Base-by-base conservation (phyloP, 2,888 invertebrate genomes). In the Tetranychus piercei region DNA sequence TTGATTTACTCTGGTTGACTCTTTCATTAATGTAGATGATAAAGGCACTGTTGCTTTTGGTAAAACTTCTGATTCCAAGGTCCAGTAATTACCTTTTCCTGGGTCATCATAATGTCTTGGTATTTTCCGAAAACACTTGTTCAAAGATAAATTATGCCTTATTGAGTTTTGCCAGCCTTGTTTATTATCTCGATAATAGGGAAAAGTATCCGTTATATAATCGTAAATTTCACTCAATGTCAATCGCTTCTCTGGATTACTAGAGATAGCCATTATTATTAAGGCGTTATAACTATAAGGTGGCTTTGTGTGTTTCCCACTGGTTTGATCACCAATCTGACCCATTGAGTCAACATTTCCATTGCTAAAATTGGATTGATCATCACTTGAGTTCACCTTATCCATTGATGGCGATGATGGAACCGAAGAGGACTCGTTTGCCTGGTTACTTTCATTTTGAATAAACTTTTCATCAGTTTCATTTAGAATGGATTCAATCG, bases 111-210 rank as follows among this genome's bases (percentile, higher is more conserved):
- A 73, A 73, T 67, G 66, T 34, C 73, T 23, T 8, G 73, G 67
- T 15, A 67, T 34, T 69, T 73, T 73, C 43, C 22, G 11, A n/a
- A 73, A 73, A 69, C 73, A 73, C 20, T 73, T 73, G 44, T 73
- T 73, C 43, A 73, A 22, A 22, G 23, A 23, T 44, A 73, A 73
- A 69, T 73, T 73, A 20, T 73, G 73, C 3, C 73, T 23, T 11
- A 73, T 69, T 15, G 73, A 73, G 43, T 73, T 73, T 67, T 73
- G 73, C 73, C 73, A 73, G 5, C 73, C 73, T 67, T 73, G 73
- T 22, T 69, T 73, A 67, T 73, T 73, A 15, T 66, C 66, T 8
- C 44, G 23, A 44, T 73, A 67, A 67, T 73, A 73, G 15, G 73
- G 73, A 73, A 73, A 73, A 66, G 65, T 64, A 11, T 34, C 11